Conservation (phyloP, 1,140 invertebrate species). For the Zophobas morio region DNA sequence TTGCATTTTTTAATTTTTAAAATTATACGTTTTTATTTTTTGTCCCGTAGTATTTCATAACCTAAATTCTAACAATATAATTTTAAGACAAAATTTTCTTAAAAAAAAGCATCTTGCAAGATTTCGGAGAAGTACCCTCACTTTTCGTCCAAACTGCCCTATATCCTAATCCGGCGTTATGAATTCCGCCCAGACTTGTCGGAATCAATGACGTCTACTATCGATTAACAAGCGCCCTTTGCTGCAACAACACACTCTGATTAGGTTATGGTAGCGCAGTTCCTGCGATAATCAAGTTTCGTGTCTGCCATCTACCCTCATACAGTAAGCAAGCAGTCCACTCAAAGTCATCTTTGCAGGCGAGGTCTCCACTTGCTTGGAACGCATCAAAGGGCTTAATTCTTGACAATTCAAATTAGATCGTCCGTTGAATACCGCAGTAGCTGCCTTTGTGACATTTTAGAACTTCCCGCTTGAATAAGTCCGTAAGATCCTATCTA, state of each 20-base stretch:
- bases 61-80: too few relatives aligned
- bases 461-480: constrained; percentile 18
- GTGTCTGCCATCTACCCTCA: constrained; percentile 13
- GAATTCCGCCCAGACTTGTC: background rate
- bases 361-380: constrained; percentile 13
- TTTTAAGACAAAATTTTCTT: too few relatives aligned
- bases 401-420: constrained; percentile 42
- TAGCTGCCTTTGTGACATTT: constrained; percentile 27
- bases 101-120: too few relatives aligned
- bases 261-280: constrained; percentile 22
- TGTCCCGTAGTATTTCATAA: too few relatives aligned
- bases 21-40: too few relatives aligned
- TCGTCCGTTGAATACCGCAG: constrained; percentile 12
- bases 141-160: too few relatives aligned
- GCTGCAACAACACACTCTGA: constrained; percentile 24
- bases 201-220: background rate
- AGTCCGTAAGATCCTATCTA: constrained; percentile 4
- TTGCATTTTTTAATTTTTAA: too few relatives aligned
- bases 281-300: constrained; percentile 35
- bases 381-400: constrained; percentile 30
- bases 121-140: too few relatives aligned
- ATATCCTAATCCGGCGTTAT: too few relatives aligned
- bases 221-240: background rate
- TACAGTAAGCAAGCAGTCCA: background rate
- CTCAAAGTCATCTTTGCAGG: constrained; percentile 12